These are phyloP conservation scores for Rhinoraja longicauda DNA, from an alignment of 2,797 vertebrate genomes.

Conservation along the genomic window DNA sequence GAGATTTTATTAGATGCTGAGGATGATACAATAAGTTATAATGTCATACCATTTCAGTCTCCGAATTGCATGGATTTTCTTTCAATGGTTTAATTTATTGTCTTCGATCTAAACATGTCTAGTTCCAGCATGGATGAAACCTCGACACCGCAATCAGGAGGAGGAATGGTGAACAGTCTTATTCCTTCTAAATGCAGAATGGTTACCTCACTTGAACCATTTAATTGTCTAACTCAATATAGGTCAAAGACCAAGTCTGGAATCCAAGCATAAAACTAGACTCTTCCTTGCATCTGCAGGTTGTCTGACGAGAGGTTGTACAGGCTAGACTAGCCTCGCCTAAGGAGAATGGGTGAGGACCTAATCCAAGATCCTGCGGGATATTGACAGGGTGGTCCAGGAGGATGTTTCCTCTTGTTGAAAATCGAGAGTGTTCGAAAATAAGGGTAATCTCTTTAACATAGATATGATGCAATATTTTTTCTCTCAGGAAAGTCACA, in stretches of 20 bases:
- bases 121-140: not conserved
- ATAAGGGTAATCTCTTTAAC: not conserved
- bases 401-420: no score
- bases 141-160: not conserved
- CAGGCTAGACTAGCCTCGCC: no score
- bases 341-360: no score
- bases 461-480: not conserved
- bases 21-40: not conserved
- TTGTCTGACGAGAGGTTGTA: no score
- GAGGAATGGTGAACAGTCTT: not conserved
- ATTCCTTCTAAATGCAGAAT: not conserved
- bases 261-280: not conserved
- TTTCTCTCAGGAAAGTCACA: not conserved
- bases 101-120: not conserved
- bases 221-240: not conserved
- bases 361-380: no score
- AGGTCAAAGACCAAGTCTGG: not conserved
- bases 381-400: no score
- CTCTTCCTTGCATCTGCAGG: no score
- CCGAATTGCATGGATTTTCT: not conserved
- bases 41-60: not conserved
- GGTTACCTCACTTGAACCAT: no score
- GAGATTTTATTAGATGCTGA: not conserved
- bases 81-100: not conserved
- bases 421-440: not conserved